Base-by-base conservation (phyloP, 2,113 vertebrate genomes). In the Dryoscopus gambensis region DNA sequence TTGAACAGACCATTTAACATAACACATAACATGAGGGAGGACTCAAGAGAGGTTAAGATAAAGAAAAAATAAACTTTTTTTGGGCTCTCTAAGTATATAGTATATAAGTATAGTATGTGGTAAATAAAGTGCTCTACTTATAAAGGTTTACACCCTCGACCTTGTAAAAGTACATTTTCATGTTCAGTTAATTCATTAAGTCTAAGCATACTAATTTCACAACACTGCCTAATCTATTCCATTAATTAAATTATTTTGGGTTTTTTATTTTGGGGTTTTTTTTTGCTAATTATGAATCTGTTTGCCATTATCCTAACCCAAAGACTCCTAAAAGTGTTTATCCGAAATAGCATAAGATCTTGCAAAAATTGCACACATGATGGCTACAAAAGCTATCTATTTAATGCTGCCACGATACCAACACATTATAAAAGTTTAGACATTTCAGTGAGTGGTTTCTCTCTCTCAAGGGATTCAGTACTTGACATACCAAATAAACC, bases 401-500 rank as follows among this genome's bases (percentile, higher is more conserved):
- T 94, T 95, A 80, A 76, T 76, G 78, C 87, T 53, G 82, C 78
- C 88, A 62, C 64, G 6, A 0, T 69, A 70, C 42, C 63, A 91
- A 94, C 25, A 18, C 46, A 30, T 64, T 56, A 44, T 73, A 55
- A 53, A 97, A 94, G 77, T 87, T 92, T 79, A 74, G 57, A 82
- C 55, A 71, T 92, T 92, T 92, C 90, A 73, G 13, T 9, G 22
- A 81, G 73, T 35, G 69, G 49, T 88, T 90, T 84, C n/a, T 86
- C 24, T 87, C 57, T 94, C 97, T 94, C 89, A 83, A 59, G 76
- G 93, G 95, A 96, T 20, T 76, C 60, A 63, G 78, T 68, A 88
- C 95, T 88, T 96, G 92, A 95, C 95, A 97, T 35, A 62, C n/a
- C 89, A 96, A 96, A 97, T 84, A 96, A 95, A 69, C 86, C 33